Evolutionary conservation across 2,113 vertebrate species (phyloP), one percentile per base, ranked within the genome.

Genomic region (Cricetomys ansorgei): DNA sequence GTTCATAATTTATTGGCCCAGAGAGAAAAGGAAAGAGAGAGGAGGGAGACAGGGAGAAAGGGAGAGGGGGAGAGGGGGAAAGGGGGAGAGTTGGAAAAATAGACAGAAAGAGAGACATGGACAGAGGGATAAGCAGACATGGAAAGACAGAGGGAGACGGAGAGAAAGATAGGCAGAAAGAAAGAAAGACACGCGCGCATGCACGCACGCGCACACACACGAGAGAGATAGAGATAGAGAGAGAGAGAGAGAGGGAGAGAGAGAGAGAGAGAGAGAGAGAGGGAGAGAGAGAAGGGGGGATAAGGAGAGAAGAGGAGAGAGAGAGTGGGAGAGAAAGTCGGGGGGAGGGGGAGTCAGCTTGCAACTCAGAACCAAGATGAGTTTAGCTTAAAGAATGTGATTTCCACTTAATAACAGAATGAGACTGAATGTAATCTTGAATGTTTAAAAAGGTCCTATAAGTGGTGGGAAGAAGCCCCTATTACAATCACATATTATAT

Each of bases 41-140:
- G 21, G n/a, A 11, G 0, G 0, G 4, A 65, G 43, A 16, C 16
- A 31, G 37, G 70, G 43, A 79, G 15, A 65, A 6, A 64, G 23
- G 25, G n/a, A 76, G 25, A 76, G 6, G 17, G 0, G 31, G 43
- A 40, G 77, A 11, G 50, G 15, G 5, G 15, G 57, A 43, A 83
- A 95, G 67, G 90, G 19, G 3, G 50, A 19, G 75, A 23, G 3
- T 88, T 19, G 43, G 31, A 72, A 16, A 69, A 6, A 80, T 21
- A 10, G 0, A 0, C 2, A 70, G 43, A 13, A 12, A 48, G 31
- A 70, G 15, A 21, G 7, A 48, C 13, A 27, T 29, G 27, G 9
- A 29, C 12, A 70, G 17, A n/a, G 16, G 29, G 62, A 29, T 7
- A 70, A 1, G 29, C 25, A 65, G 62, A 29, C n/a, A 10, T 7